Base-by-base conservation (phyloP, 1,140 invertebrate genomes). In the Agrypnia vestita region DNA sequence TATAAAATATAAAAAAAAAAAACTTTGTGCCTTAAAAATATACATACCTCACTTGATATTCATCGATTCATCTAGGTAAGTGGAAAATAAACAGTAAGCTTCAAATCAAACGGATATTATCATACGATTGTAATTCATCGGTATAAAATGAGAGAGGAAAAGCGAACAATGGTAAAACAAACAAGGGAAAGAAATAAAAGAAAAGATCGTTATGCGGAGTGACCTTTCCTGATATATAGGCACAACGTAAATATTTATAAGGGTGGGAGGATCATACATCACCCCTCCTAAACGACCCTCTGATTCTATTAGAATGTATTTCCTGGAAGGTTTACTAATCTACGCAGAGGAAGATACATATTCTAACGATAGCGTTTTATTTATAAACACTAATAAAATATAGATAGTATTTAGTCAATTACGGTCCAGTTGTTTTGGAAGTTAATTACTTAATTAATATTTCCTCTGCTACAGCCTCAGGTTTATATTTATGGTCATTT, bases 231-330 rank as follows among this genome's bases (percentile, higher is more conserved):
- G 59, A 79, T 53, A 80, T 35, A 35, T 76, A 78, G 59, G 79
- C 62, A 76, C 47, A 74, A 73, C 56, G 62, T 83, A 83, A 83
- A 83, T 83, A 83, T 83, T 83, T 83, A 83, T 83, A 83, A 80
- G 79, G 82, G 72, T 46, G 35, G 76, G 47, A 56, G 43, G 82
- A 76, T 80, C 78, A 80, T 83, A 80, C 79, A 83, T 80, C 82
- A 83, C 76, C 82, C 82, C 78, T 73, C 64, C 76, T 79, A 78
- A 83, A 78, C 77, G 71, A 80, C 78, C 17, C 77, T 79, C 81
- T 78, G 81, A 78, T 82, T 82, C 78, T 75, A 80, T 80, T 80
- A 82, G 78, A 82, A 80, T 82, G 49, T 79, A 75, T 75, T 79
- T 67, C 46, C 59, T 62, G 15, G 17, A 46, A 74, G 21, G 15